phyloP scores from a whole-genome alignment of 2,113 vertebrate genomes.

The Morone saxatilis region DNA sequence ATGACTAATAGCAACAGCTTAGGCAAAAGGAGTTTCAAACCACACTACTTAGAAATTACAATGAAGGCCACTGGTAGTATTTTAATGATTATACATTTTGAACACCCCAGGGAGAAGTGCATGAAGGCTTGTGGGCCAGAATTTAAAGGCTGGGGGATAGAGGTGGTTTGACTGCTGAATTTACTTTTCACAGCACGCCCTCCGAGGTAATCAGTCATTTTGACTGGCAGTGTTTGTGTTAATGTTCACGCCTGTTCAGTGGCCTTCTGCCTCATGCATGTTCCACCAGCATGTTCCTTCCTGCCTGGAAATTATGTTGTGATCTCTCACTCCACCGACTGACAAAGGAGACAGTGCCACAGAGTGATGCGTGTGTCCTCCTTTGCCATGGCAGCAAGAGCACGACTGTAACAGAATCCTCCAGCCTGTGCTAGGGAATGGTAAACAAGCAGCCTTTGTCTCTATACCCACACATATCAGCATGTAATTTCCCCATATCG shows the following conservation, averaged over 20 bases:
- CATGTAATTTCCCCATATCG: slow-evolving; percentile 40
- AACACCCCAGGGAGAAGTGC: slow-evolving; percentile 70
- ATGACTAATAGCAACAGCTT: slow-evolving; percentile 63
- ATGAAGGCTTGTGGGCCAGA: slow-evolving; percentile 56
- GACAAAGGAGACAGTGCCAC: slow-evolving; percentile 50
- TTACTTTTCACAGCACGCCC: slow-evolving; percentile 80
- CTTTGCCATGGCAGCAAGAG: slow-evolving; percentile 37
- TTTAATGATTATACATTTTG: slow-evolving; percentile 81
- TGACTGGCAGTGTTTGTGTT: slow-evolving; percentile 82
- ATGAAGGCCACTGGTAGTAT: slow-evolving; percentile 66
- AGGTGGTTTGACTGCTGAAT: slow-evolving; percentile 72
- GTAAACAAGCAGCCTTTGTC: slow-evolving; percentile 58
- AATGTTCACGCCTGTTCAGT: slow-evolving; percentile 68
- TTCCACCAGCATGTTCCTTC: slow-evolving; percentile 73
- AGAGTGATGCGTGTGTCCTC: slow-evolving; percentile 55
- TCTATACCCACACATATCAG: slow-evolving; percentile 29
- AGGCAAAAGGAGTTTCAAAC: slow-evolving; percentile 47
- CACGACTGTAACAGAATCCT: slow-evolving; percentile 59
- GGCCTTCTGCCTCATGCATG: slow-evolving; percentile 67
- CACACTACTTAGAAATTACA: slow-evolving; percentile 61
- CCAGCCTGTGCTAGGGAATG: slow-evolving; percentile 28
- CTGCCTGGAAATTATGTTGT: slow-evolving; percentile 76
- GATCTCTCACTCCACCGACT: slow-evolving; percentile 63
- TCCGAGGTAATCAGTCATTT: slow-evolving; percentile 83
- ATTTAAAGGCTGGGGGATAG: slow-evolving; percentile 52